These are phyloP conservation scores for Cherax destructor DNA, from an alignment of 1,140 invertebrate genomes.

Conservation along the genomic window DNA sequence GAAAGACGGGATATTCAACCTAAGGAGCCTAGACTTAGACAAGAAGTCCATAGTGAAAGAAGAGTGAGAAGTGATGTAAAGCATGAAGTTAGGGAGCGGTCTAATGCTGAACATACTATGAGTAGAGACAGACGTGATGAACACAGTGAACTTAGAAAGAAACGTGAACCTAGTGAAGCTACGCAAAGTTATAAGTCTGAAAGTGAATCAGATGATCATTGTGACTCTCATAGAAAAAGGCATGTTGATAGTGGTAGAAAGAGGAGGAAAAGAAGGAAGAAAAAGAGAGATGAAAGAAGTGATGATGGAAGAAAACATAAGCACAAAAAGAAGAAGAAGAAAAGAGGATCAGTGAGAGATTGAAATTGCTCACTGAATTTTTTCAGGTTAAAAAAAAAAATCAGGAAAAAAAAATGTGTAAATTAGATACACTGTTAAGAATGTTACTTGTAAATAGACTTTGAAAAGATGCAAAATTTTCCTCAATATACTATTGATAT, in stretches of 20 bases:
- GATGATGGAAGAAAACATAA: conserved; percentile 4
- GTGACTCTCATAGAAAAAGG: neutral
- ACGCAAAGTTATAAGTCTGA: neutral
- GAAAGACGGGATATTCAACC: neutral
- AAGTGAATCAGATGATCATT: neutral
- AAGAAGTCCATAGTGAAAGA: neutral
- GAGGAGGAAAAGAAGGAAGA: neutral
- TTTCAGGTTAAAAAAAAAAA: neutral
- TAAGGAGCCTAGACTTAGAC: neutral
- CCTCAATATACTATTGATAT: too few species aligned
- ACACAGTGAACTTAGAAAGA: neutral
- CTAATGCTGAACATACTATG: neutral
- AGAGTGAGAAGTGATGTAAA: neutral
- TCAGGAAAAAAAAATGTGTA: neutral
- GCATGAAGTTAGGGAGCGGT: neutral
- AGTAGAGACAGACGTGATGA: neutral
- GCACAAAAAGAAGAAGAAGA: neutral
- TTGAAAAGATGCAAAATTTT: too few species aligned
- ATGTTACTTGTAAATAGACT: neutral
- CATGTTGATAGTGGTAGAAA: neutral
- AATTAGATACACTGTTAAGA: neutral
- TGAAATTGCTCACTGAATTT: neutral
- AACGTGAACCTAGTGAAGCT: neutral
- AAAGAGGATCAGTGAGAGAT: neutral
- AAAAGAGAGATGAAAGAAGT: conserved; percentile 13